Evolutionary conservation across 1,140 invertebrate genomes (phyloP).

Genomic region (Leptoteleia sp.): DNA sequence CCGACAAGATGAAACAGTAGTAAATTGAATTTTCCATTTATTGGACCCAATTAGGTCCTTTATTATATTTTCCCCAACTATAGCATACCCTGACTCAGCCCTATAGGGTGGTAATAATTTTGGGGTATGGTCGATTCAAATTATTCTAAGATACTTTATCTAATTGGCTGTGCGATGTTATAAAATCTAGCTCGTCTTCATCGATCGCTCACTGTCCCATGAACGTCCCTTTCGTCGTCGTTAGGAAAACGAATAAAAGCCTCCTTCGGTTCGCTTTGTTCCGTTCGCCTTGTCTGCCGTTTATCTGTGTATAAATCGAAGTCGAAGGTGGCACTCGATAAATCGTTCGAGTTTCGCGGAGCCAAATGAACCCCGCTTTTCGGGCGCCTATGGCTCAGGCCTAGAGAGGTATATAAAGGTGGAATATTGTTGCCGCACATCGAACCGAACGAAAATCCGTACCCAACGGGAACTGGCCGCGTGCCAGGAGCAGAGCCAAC

Average conservation of each 20-base stretch:
- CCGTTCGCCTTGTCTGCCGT: background rate
- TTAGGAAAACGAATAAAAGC: slow-evolving; percentile 12
- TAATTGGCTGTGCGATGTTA: slow-evolving; percentile 16
- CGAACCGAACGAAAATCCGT: slow-evolving; percentile 73
- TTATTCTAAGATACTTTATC: slow-evolving; percentile 5
- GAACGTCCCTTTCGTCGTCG: slow-evolving; percentile 13
- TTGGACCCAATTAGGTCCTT: too few species aligned
- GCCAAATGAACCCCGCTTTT: slow-evolving; percentile 69
- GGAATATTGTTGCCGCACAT: slow-evolving; percentile 75
- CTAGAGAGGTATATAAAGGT: slow-evolving; percentile 66
- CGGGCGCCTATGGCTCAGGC: slow-evolving; percentile 66
- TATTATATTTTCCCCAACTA: too few species aligned
- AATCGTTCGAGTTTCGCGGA: slow-evolving; percentile 63
- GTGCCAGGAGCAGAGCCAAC: slow-evolving; percentile 66
- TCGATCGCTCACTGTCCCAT: slow-evolving; percentile 9
- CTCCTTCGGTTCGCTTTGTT: slow-evolving; percentile 27
- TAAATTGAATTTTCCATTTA: too few species aligned
- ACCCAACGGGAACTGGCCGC: slow-evolving; percentile 70
- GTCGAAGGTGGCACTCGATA: slow-evolving; percentile 65
- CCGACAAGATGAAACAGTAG: too few species aligned
- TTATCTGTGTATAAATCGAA: slow-evolving; percentile 30
- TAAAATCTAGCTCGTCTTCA: slow-evolving; percentile 11
- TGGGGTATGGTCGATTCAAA: too few species aligned
- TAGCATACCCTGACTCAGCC: too few species aligned
- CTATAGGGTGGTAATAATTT: too few species aligned